Base-by-base conservation (phyloP, 2,113 vertebrate species). In the Nibea coibor region DNA sequence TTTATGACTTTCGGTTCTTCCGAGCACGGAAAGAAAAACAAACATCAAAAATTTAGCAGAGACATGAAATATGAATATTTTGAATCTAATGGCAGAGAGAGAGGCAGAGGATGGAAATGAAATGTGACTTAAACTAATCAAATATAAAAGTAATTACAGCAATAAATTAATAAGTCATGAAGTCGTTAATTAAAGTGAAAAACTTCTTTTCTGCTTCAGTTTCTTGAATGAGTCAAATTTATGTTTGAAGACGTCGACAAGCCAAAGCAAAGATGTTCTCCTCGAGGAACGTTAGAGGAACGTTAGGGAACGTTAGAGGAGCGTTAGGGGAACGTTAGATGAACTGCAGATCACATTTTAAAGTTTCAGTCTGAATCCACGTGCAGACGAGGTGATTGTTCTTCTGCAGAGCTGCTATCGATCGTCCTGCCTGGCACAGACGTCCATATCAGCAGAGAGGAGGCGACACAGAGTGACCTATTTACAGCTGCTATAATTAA, bases 401-500 rank as follows among this genome's bases (percentile, higher is more conserved):
- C 64, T 53, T 73, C 82, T 26, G 75, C 76, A 20, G 78, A 69
- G 57, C 12, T 11, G 15, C 39, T 39, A 84, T 87, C 5, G 72
- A 89, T 82, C 58, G 59, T 50, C 71, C 47, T 79, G 80, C 63
- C 68, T 45, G 79, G 58, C 73, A 78, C 39, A 76, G 35, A 69
- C 42, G 24, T 68, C 76, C 51, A 48, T 10, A 61, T 77, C 51
- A 84, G 58, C 65, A 20, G 47, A 80, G 66, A 39, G 43, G 75
- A 68, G 65, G 45, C 22, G 12, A 1, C 58, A 0, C 59, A 58
- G 61, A 47, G 61, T 56, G 88, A 83, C 81, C 86, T 78, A 80
- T 78, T 84, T 88, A 79, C 72, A 51, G 75, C 81, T 58, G 54
- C 78, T 82, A 61, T 62, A 79, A 85, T 83, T 53, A 83, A 0